Base-by-base conservation (phyloP, 2,113 vertebrate genomes). In the Labeo rohita region DNA sequence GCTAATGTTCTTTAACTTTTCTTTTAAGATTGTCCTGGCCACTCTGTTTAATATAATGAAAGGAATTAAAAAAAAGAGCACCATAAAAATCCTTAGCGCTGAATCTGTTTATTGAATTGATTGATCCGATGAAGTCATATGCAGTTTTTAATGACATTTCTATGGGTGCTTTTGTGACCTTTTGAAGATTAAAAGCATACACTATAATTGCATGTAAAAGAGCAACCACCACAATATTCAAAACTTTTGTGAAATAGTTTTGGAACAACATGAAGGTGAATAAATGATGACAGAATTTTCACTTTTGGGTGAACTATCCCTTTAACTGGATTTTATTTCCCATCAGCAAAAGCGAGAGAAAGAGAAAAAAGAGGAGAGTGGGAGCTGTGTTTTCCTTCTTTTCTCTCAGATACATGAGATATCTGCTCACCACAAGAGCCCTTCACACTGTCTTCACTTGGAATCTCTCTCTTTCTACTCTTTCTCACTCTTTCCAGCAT, bases 331-430 rank as follows among this genome's bases (percentile, higher is more conserved):
- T 94, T 72, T 83, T n/a, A 68, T 83, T 68, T 68, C 45, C 23
- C 63, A 83, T 39, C 47, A 36, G 4, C 11, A 50, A 85, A 36
- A 82, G 52, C 21, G 50, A 80, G 81, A 81, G 36, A 63, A 49
- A 65, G 54, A 81, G 81, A 86, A 83, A 81, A 23, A 68, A n/a
- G 50, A 15, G 39, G 39, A 61, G 49, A 43, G 68, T 28, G 65
- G 23, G 65, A 63, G 49, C 88, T 89, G 88, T 98, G 96, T 98
- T 98, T 98, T 98, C 96, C 97, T 95, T 75, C 59, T 28, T 28
- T 94, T 96, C 93, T 90, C 92, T 92, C 94, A 96, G 96, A 98
- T 96, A 96, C 95, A 96, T 91, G 94, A 96, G 96, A 96, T 97
- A 95, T 88, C 91, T 93, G 97, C 97, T 96, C 96, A 94, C 93